These are phyloP conservation scores for Lacerta bilineata DNA, from an alignment of 2,797 vertebrate species.

Conservation along the genomic window DNA sequence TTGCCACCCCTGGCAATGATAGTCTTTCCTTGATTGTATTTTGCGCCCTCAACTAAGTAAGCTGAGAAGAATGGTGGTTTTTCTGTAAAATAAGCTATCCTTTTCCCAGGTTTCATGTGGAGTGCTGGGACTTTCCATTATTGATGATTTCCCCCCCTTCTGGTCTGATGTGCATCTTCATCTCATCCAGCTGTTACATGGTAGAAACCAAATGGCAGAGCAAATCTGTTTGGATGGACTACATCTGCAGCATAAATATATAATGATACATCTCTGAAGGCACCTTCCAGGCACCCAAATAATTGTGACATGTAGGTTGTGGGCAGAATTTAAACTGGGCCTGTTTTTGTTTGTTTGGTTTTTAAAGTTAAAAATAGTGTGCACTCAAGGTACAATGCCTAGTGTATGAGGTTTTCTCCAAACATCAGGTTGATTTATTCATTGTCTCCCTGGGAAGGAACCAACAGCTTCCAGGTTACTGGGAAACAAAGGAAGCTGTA, in stretches of 20 bases:
- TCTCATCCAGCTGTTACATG: slow-evolving; percentile 69
- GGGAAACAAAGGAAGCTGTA: background rate
- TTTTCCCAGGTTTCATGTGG: background rate
- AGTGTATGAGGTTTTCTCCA: background rate
- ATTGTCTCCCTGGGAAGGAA: background rate
- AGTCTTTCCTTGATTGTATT: background rate
- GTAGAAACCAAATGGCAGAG: slow-evolving; percentile 69
- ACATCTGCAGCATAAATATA: slow-evolving; percentile 73
- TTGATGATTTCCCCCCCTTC: slow-evolving; percentile 64
- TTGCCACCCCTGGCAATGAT: background rate
- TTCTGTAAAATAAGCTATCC: background rate
- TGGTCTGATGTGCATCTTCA: slow-evolving; percentile 35
- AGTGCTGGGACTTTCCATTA: slow-evolving; percentile 49
- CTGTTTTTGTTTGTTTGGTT: background rate
- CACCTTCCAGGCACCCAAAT: slow-evolving; percentile 40
- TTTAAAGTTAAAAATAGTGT: slow-evolving; percentile 31
- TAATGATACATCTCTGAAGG: slow-evolving; percentile 60
- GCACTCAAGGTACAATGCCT: background rate
- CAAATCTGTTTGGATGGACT: slow-evolving; percentile 69
- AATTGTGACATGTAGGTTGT: slow-evolving; percentile 33
- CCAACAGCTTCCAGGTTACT: background rate
- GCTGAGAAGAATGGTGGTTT: background rate
- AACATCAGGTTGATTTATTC: background rate
- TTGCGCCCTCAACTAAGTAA: background rate
- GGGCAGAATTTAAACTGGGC: slow-evolving; percentile 18